phyloP scores from a whole-genome alignment of 2,888 invertebrate species.

The Mylabris sibirica region DNA sequence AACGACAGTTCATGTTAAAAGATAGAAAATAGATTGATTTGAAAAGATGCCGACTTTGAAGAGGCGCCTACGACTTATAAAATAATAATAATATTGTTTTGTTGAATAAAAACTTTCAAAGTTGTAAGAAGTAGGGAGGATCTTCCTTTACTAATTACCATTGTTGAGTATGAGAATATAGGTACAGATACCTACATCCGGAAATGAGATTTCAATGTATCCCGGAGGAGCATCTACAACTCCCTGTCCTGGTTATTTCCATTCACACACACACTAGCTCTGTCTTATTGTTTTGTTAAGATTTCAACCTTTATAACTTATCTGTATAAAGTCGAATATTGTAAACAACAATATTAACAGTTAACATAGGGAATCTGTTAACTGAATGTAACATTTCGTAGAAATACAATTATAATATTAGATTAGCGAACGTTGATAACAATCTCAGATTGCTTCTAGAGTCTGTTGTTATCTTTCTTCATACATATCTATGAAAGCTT shows the following conservation, averaged over 20 bases:
- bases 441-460: constrained; percentile 52
- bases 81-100: not conserved
- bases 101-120: constrained; percentile 8
- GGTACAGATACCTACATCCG: constrained; percentile 48
- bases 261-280: constrained; percentile 27
- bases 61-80: not conserved
- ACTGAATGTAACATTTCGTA: constrained; percentile 62
- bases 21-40: not conserved
- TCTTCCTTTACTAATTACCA: constrained; percentile 57
- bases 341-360: constrained; percentile 53
- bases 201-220: constrained; percentile 63
- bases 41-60: not conserved
- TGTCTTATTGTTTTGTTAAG: not conserved
- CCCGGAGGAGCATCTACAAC: constrained; percentile 59
- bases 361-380: constrained; percentile 61
- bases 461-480: constrained; percentile 42
- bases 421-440: constrained; percentile 59
- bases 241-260: constrained; percentile 37
- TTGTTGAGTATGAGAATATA: constrained; percentile 47
- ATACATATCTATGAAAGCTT: constrained; percentile 41
- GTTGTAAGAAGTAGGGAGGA: constrained; percentile 41
- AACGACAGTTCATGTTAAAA: constrained; percentile 7
- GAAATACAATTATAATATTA: constrained; percentile 64
- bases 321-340: constrained; percentile 46
- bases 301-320: constrained; percentile 2